phyloP scores from a whole-genome alignment of 1,140 invertebrate genomes.

The Mycetomoellerius zeteki region DNA sequence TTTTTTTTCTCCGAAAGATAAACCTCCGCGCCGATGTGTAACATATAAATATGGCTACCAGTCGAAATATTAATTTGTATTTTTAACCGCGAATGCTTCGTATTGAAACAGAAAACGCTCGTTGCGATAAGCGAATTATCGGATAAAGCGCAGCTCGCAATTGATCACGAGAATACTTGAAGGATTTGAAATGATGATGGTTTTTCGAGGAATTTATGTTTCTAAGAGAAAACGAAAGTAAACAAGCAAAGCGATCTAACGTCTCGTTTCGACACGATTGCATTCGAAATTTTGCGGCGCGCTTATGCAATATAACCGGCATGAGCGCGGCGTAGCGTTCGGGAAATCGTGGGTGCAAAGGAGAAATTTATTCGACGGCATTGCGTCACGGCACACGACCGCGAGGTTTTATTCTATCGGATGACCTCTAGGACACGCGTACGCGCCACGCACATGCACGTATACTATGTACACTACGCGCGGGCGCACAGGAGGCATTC shows the following conservation, averaged over 20 bases:
- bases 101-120: neutral
- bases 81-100: neutral
- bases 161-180: neutral
- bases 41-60: neutral
- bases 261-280: slow-evolving; percentile 62
- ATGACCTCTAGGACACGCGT: neutral
- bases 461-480: neutral
- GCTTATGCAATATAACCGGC: slow-evolving; percentile 67
- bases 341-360: slow-evolving; percentile 67
- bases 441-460: neutral
- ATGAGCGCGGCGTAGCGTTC: slow-evolving; percentile 55
- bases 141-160: neutral
- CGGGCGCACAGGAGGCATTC: neutral
- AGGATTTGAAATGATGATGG: neutral
- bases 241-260: slow-evolving; percentile 57
- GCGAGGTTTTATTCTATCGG: slow-evolving; percentile 34
- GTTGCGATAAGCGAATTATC: neutral
- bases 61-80: slow-evolving; percentile 29
- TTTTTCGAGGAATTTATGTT: neutral
- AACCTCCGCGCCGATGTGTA: neutral
- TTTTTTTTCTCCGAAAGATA: neutral
- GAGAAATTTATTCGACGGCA: slow-evolving; percentile 71
- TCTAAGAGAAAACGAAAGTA: slow-evolving; percentile 40
- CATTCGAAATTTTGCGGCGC: slow-evolving; percentile 70
- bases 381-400: slow-evolving; percentile 18